These are phyloP conservation scores for Eucera pruinosa DNA, from an alignment of 2,888 invertebrate species.

Conservation along the genomic window DNA sequence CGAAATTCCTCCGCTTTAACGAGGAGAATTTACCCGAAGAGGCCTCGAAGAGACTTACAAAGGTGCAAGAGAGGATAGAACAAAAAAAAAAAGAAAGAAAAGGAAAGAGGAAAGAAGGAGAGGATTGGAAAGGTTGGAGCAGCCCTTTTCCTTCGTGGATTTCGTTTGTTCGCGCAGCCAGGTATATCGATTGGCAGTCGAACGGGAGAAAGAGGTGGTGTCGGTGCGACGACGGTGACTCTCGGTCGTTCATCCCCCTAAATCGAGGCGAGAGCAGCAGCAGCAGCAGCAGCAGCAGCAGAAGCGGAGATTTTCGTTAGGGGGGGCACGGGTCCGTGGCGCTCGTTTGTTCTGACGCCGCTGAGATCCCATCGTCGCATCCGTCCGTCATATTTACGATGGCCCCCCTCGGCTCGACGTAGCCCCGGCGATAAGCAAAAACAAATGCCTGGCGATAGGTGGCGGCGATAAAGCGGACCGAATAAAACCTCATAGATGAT, in stretches of 20 bases:
- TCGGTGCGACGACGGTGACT: too few relatives aligned
- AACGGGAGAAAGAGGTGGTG: constrained; percentile 48
- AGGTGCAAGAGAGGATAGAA: neutral
- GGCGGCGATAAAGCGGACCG: constrained; percentile 65
- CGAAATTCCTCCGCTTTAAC: neutral
- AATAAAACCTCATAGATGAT: constrained; percentile 73
- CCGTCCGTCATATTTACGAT: constrained; percentile 81
- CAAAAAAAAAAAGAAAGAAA: neutral
- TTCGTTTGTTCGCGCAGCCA: constrained; percentile 61
- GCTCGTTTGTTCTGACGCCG: constrained; percentile 72
- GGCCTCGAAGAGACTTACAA: neutral
- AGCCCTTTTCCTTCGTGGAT: constrained; percentile 18
- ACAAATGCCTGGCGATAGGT: constrained; percentile 80
- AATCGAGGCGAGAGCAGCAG: constrained; percentile 58
- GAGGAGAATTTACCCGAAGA: neutral
- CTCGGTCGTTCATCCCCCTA: constrained; percentile 48
- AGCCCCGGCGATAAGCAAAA: constrained; percentile 78
- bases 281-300: too few relatives aligned
- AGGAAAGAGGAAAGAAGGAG: neutral
- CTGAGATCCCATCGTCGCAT: constrained; percentile 72
- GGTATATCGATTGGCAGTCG: constrained; percentile 67
- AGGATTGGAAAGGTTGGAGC: neutral
- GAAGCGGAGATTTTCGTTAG: constrained; percentile 67
- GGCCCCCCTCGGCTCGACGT: constrained; percentile 67
- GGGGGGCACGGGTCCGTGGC: constrained; percentile 38